A percentile compares a stretch with the other conserved stretches of the same genome.
Evolutionary conservation across 64 coral and sea anemone species (phyloP).

Genomic region (Stylophora pistillata): DNA sequence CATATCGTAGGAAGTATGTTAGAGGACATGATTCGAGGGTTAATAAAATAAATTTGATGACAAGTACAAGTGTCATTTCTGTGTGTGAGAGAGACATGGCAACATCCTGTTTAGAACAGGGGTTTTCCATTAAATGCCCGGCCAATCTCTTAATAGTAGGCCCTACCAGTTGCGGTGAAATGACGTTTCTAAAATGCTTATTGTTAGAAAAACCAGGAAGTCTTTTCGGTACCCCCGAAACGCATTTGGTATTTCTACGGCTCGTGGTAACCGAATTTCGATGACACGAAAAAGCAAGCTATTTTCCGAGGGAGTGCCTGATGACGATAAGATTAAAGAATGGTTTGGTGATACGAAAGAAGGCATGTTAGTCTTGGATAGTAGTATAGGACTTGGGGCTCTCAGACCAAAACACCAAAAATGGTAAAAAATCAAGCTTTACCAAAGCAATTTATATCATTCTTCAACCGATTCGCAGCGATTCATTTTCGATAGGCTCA

Average conservation of each 20-base stretch:
- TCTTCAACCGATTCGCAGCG: no score
- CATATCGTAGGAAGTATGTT: background rate
- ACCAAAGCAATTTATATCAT: no score
- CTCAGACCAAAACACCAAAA: no score
- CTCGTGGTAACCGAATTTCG: background rate
- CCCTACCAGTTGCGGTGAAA: no score
- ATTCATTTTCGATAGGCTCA: no score
- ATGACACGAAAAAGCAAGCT: background rate
- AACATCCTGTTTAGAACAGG: background rate
- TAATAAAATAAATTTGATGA: background rate
- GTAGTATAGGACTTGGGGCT: no score
- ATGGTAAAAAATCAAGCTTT: no score
- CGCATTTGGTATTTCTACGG: background rate
- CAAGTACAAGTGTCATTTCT: background rate
- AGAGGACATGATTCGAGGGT: background rate
- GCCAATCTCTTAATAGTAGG: no score
- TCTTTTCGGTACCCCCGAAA: background rate
- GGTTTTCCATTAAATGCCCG: no score
- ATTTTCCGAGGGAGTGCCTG: background rate
- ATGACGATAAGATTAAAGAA: background rate
- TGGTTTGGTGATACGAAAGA: background rate
- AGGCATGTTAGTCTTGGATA: constrained; percentile 11
- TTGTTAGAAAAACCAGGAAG: background rate
- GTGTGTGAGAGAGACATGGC: background rate
- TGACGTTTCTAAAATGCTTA: background rate